phyloP scores from a whole-genome alignment of 2,113 vertebrate species.

The Sphyrna mokarran region DNA sequence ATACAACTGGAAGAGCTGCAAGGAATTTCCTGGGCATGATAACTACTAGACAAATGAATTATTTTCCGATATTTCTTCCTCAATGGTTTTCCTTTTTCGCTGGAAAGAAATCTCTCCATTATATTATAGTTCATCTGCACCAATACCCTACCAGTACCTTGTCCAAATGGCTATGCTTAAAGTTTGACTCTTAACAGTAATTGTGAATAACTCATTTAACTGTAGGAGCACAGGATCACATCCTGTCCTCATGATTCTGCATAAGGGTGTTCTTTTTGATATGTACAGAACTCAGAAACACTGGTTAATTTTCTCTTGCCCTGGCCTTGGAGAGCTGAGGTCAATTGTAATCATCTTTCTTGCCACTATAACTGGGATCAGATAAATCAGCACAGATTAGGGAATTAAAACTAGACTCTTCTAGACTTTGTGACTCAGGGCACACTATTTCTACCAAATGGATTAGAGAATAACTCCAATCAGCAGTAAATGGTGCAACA shows the following conservation, averaged over 20 bases:
- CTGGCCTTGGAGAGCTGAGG: not conserved
- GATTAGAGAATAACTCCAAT: not conserved
- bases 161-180: not conserved
- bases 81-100: not conserved
- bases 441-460: not conserved
- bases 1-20: not conserved
- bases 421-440: not conserved
- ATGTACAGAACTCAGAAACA: not conserved
- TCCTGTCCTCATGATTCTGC: not conserved
- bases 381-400: not conserved
- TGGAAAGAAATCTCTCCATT: not conserved
- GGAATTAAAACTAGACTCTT: not conserved
- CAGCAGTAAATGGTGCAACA: not conserved
- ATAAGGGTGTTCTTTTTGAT: not conserved
- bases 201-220: not conserved
- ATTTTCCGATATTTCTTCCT: not conserved
- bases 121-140: not conserved
- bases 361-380: not conserved
- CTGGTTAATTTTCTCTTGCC: not conserved
- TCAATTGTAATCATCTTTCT: not conserved
- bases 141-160: not conserved
- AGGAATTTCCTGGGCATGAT: not conserved
- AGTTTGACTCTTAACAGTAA: not conserved
- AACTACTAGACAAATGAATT: not conserved
- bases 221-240: not conserved